Conservation (phyloP, 2,113 vertebrate species). For the Seriola rivoliana region DNA sequence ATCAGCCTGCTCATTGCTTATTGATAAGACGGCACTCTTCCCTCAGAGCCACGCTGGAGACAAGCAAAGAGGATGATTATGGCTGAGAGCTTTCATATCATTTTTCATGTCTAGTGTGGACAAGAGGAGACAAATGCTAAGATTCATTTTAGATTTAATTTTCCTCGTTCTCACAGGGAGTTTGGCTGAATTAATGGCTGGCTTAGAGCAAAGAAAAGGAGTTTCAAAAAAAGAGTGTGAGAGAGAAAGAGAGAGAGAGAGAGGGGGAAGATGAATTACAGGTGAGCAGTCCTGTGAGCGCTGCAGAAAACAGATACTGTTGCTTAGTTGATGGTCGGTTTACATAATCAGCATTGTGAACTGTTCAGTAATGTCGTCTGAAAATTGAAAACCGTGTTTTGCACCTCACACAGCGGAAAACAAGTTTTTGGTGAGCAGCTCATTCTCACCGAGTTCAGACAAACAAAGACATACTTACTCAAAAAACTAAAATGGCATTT, state of each 20-base stretch:
- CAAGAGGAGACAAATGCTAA: slow-evolving; percentile 46
- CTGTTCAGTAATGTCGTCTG: background rate
- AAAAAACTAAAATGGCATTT: slow-evolving; percentile 9
- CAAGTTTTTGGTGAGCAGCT: slow-evolving; percentile 20
- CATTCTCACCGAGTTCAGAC: slow-evolving; percentile 14
- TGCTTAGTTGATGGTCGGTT: slow-evolving; percentile 46
- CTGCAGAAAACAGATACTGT: slow-evolving; percentile 29
- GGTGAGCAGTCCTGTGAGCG: slow-evolving; percentile 24
- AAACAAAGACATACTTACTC: background rate
- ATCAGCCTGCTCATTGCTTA: slow-evolving; percentile 36
- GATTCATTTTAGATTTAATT: slow-evolving; percentile 46
- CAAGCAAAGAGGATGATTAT: slow-evolving; percentile 49
- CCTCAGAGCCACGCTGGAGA: slow-evolving; percentile 40
- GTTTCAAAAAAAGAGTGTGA: background rate
- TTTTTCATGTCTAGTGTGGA: slow-evolving; percentile 46
- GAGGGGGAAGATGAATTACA: slow-evolving; percentile 21
- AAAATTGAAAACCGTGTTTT: slow-evolving; percentile 13
- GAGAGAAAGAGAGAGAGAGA: slow-evolving; percentile 20
- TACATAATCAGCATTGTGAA: slow-evolving; percentile 45
- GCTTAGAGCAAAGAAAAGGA: slow-evolving; percentile 7
- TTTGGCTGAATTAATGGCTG: slow-evolving; percentile 63
- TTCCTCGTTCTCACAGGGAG: slow-evolving; percentile 45
- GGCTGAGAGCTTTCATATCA: slow-evolving; percentile 50
- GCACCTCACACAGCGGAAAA: background rate
- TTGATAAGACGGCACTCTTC: slow-evolving; percentile 28